Evolutionary conservation across 2,797 vertebrate genomes (phyloP), one percentile per base, ranked within the genome.

Genomic region (Ceryle rudis): DNA sequence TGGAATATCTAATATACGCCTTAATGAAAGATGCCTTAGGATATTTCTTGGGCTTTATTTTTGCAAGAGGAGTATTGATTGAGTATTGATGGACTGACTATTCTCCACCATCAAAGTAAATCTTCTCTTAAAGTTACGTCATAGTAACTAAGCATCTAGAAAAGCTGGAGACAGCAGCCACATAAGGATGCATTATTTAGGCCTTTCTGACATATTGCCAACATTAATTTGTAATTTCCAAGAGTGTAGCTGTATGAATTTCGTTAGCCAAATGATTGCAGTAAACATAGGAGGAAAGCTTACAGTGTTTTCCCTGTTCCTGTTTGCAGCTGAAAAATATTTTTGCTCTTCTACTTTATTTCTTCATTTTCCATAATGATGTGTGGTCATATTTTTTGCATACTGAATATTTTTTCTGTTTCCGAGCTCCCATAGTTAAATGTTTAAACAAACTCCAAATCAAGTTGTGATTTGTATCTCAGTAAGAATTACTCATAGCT

Each of bases 161-260:
- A 73, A 57, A 55, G 49, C 10, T 44, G 35, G n/a, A 65, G 35
- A 35, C 8, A 55, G 4, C 14, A 92, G 37, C 6, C 19, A 22
- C 1, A 0, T 13, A 18, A 46, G 17, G 17, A 29, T 5, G 5
- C 2, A 4, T 20, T 70, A 41, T 74, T 47, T 25, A 73, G 37
- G 26, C 46, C 11, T 86, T 87, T 17, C 18, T 55, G 47, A 37
- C 4, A 14, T 0, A 10, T 26, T 72, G 35, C 3, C 8, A 39
- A 5, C 47, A 41, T 64, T 65, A 28, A 22, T 29, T 44, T 35
- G 15, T 66, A 14, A 49, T 47, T 83, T 82, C 22, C 5, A 9
- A 62, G 20, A 8, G 11, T 41, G 22, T 33, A 37, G 18, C 41
- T 74, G 4, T 21, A 10, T 75, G 35, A 57, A 55, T 65, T 82